These are phyloP conservation scores for Laspeyria flexula DNA, from an alignment of 2,888 invertebrate genomes.

Conservation along the genomic window DNA sequence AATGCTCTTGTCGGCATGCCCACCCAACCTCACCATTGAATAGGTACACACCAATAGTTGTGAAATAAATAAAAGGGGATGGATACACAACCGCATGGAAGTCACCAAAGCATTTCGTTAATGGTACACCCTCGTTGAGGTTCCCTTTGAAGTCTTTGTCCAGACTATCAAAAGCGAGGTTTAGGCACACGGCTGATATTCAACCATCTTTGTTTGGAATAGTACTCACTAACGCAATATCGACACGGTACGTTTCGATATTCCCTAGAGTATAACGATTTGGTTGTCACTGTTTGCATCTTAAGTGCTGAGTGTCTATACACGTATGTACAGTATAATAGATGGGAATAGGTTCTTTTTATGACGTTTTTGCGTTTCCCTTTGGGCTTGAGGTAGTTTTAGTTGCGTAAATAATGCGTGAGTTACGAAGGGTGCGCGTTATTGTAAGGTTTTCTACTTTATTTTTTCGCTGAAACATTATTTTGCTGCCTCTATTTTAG, in stretches of 20 bases:
- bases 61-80: conserved; percentile 14
- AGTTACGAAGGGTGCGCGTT: conserved; percentile 14
- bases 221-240: conserved; percentile 63
- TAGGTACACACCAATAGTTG: conserved; percentile 13
- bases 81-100: conserved; percentile 15
- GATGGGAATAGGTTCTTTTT: conserved; percentile 26
- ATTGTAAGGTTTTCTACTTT: conserved; percentile 14
- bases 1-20: no score
- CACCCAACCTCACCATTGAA: background rate
- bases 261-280: conserved; percentile 64
- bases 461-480: conserved; percentile 12
- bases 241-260: conserved; percentile 53
- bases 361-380: conserved; percentile 26
- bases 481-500: conserved; percentile 12
- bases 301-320: conserved; percentile 60
- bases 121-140: conserved; percentile 29
- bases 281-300: conserved; percentile 75
- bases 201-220: conserved; percentile 52
- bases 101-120: conserved; percentile 35
- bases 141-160: conserved; percentile 46
- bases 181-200: conserved; percentile 38
- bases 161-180: conserved; percentile 50
- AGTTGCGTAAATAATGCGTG: conserved; percentile 26
- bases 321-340: conserved; percentile 14
- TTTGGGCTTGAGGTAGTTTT: conserved; percentile 19